These are phyloP conservation scores for Lathamus discolor DNA, from an alignment of 2,113 vertebrate genomes.

Conservation along the genomic window DNA sequence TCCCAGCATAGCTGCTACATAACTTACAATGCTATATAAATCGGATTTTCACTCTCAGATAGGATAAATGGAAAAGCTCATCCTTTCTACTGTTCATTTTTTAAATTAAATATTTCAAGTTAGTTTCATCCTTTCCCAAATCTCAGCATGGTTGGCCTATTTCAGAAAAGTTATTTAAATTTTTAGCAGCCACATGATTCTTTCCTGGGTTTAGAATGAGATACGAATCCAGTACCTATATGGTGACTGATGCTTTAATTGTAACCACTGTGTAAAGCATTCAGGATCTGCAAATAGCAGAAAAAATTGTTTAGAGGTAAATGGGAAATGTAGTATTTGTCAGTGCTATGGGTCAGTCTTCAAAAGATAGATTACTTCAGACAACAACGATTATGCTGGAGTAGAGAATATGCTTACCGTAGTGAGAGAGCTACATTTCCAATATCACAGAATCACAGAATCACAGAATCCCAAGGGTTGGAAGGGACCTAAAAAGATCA, in stretches of 20 bases:
- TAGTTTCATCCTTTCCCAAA: neutral
- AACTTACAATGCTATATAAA: neutral
- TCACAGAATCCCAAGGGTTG: too few species aligned
- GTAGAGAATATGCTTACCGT: neutral
- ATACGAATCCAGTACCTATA: neutral
- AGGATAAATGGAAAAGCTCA: neutral
- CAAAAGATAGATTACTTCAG: neutral
- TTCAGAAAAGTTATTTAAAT: neutral
- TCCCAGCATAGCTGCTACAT: neutral
- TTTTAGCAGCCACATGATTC: neutral
- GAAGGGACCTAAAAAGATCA: too few species aligned
- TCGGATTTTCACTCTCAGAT: neutral
- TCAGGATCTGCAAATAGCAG: neutral
- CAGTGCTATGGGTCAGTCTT: neutral
- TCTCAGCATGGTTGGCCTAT: neutral
- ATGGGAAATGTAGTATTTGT: neutral
- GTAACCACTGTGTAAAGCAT: neutral
- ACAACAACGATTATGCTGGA: neutral
- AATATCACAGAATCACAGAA: too few species aligned
- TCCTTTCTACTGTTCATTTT: neutral
- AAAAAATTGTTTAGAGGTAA: neutral
- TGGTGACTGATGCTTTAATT: neutral
- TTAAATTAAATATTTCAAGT: neutral
- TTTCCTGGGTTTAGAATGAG: neutral
- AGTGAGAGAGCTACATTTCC: neutral